Evolutionary conservation across 2,888 invertebrate species (phyloP).

Genomic region (Nysson spinosus): DNA sequence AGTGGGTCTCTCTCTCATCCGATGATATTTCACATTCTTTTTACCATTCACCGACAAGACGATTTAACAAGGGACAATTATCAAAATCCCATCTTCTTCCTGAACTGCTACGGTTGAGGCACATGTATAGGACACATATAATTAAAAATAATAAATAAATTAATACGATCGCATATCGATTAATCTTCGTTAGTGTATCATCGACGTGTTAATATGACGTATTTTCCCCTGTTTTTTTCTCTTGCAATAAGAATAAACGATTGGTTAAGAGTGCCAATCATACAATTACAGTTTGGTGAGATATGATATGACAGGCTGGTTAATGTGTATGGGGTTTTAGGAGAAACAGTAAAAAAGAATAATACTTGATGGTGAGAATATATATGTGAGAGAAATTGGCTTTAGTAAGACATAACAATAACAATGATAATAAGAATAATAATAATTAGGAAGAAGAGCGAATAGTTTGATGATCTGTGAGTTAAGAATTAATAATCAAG

Average conservation of each 20-base stretch:
- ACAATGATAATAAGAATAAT: constrained; percentile 10
- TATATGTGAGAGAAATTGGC: constrained; percentile 30
- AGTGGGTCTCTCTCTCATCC: background rate
- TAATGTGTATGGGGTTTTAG: constrained; percentile 17
- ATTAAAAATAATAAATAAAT: background rate
- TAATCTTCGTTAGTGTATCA: background rate
- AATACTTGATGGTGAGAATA: constrained; percentile 26
- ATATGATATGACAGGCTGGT: constrained; percentile 15
- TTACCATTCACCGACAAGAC: constrained; percentile 4
- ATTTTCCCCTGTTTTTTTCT: background rate
- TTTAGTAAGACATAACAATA: constrained; percentile 18
- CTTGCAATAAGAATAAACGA: no score
- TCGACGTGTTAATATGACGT: no score
- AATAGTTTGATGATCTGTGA: constrained; percentile 42
- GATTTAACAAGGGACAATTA: constrained; percentile 7
- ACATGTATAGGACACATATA: constrained; percentile 7
- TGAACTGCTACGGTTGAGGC: constrained; percentile 3
- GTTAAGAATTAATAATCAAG: constrained; percentile 55
- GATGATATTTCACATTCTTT: constrained; percentile 3
- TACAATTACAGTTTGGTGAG: constrained; percentile 1
- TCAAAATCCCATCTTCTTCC: constrained; percentile 9
- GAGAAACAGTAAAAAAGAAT: background rate
- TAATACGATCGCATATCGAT: background rate
- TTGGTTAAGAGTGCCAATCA: no score
- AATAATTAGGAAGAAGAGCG: constrained; percentile 17